Evolutionary conservation across 2,797 vertebrate genomes (phyloP).

Genomic region (Darevskia nairensis): DNA sequence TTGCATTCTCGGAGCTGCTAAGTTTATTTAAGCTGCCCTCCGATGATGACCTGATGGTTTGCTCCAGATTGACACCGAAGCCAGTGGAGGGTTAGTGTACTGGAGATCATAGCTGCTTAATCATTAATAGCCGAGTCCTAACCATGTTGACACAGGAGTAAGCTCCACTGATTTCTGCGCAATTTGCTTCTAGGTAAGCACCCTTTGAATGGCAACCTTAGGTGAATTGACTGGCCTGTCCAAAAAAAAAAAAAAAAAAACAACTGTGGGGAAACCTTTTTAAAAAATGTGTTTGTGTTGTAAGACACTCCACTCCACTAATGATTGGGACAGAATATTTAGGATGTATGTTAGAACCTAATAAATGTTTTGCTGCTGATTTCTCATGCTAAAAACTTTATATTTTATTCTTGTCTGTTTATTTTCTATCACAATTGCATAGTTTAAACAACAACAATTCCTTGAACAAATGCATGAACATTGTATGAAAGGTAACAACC

Average conservation of each 20-base stretch:
- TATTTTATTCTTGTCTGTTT: fast-evolving
- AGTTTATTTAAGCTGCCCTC: not conserved
- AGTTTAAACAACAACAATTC: not conserved
- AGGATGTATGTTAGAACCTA: constrained; percentile 1
- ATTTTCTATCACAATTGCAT: fast-evolving
- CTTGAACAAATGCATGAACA: not conserved
- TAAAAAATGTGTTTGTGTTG: not conserved
- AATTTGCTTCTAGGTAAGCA: not conserved
- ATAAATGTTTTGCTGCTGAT: not conserved
- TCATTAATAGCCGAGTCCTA: not conserved
- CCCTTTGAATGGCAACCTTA: not conserved
- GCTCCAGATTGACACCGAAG: not conserved
- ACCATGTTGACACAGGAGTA: not conserved
- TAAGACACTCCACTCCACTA: not conserved
- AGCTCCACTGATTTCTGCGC: not conserved
- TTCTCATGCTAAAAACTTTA: not conserved
- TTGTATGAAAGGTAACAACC: not conserved
- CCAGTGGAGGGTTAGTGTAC: not conserved
- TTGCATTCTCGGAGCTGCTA: not conserved
- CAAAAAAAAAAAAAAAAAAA: too few species aligned
- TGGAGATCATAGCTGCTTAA: not conserved
- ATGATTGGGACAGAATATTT: constrained; percentile 22
- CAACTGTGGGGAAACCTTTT: not conserved
- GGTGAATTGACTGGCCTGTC: not conserved
- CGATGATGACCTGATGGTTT: not conserved